phyloP scores from a whole-genome alignment of 2,113 vertebrate species.

The Gnathonemus longibarbis region DNA sequence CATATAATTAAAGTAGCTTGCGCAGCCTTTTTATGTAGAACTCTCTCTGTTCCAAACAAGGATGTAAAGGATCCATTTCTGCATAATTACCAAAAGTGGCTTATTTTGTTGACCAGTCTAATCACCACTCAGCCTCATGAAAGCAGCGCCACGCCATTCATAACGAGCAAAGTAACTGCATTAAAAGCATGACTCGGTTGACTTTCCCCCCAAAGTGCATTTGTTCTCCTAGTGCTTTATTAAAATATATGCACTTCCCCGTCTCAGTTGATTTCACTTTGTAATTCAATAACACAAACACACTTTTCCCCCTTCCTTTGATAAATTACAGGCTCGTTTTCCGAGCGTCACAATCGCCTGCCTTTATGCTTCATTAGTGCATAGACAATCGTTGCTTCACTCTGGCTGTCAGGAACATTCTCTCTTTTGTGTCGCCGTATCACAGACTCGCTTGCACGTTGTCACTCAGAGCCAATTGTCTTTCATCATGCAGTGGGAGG shows the following conservation, averaged over 20 bases:
- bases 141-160: slow-evolving; percentile 5
- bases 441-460: background rate
- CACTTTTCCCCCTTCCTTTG: slow-evolving; percentile 13
- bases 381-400: slow-evolving; percentile 10
- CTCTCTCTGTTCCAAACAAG: slow-evolving; percentile 20
- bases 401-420: slow-evolving; percentile 1
- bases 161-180: slow-evolving; percentile 7
- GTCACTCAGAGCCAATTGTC: background rate
- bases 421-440: background rate
- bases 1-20: background rate
- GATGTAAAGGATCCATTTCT: slow-evolving; percentile 27
- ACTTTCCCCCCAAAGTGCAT: slow-evolving; percentile 17
- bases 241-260: slow-evolving; percentile 28
- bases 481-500: background rate
- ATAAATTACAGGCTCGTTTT: slow-evolving; percentile 19
- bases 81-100: slow-evolving; percentile 27
- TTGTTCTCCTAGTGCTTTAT: slow-evolving; percentile 32
- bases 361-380: slow-evolving; percentile 18
- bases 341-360: background rate
- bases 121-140: slow-evolving; percentile 20
- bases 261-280: slow-evolving; percentile 30
- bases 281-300: slow-evolving; percentile 21
- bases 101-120: slow-evolving; percentile 24
- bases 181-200: slow-evolving; percentile 23
- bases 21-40: slow-evolving; percentile 12